A percentile compares a stretch with the other conserved stretches of the same genome.
These are phyloP conservation scores for Ophonus ardosiacus DNA, from an alignment of 2,888 invertebrate species.

Conservation along the genomic window DNA sequence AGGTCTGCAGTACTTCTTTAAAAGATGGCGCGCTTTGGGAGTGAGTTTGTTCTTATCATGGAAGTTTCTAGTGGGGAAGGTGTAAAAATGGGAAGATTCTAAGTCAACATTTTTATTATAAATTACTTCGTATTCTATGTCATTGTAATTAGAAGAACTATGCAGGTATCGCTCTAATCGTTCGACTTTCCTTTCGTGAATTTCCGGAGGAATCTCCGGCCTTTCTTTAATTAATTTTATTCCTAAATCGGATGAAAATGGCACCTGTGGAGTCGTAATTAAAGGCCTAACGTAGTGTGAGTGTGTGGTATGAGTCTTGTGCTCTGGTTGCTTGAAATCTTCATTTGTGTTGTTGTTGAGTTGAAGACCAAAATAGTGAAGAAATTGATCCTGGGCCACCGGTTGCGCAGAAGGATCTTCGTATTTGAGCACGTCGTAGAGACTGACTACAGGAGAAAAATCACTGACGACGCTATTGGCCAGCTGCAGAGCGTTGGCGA, in stretches of 20 bases:
- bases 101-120: slow-evolving; percentile 54
- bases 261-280: slow-evolving; percentile 68
- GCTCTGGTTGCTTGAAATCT: neutral
- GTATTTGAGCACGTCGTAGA: slow-evolving; percentile 52
- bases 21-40: slow-evolving; percentile 37
- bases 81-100: slow-evolving; percentile 51
- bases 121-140: slow-evolving; percentile 65
- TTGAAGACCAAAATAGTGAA: slow-evolving; percentile 42
- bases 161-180: slow-evolving; percentile 69
- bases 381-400: slow-evolving; percentile 17
- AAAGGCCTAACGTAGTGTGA: slow-evolving; percentile 64
- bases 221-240: slow-evolving; percentile 68
- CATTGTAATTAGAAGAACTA: slow-evolving; percentile 40
- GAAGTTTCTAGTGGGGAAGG: slow-evolving; percentile 39
- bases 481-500: slow-evolving; percentile 15
- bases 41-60: slow-evolving; percentile 48
- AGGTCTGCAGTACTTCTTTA: slow-evolving; percentile 53
- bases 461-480: slow-evolving; percentile 24
- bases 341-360: slow-evolving; percentile 2
- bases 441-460: slow-evolving; percentile 45
- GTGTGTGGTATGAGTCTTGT: neutral
- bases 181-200: slow-evolving; percentile 68
- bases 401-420: neutral
- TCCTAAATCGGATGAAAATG: slow-evolving; percentile 72
- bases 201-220: slow-evolving; percentile 68